Percentiles rank a stretch among this genome's conserved stretches.
Evolutionary conservation across 2,797 vertebrate genomes (phyloP).

Genomic region (Gymnodraco acuticeps): DNA sequence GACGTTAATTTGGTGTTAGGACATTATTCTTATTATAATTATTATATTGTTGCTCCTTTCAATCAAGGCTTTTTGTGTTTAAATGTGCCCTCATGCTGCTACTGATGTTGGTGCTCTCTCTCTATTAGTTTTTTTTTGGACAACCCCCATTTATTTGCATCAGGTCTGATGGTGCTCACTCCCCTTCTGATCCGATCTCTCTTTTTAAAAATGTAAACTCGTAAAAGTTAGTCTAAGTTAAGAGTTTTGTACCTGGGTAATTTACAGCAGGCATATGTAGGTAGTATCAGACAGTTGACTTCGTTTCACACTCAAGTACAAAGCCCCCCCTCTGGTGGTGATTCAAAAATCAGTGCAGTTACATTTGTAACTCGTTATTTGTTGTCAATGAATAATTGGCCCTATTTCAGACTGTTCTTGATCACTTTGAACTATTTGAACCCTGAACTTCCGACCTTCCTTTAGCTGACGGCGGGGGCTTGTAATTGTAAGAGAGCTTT

Average conservation of each 20-base stretch:
- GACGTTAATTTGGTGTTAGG: background rate
- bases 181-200: background rate
- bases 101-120: background rate
- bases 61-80: background rate
- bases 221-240: background rate
- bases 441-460: conserved; percentile 69
- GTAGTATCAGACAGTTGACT: background rate
- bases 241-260: background rate
- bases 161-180: background rate
- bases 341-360: conserved; percentile 18
- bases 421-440: conserved; percentile 69
- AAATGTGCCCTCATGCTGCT: background rate
- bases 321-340: conserved; percentile 33
- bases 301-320: background rate
- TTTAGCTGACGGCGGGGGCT: conserved; percentile 55
- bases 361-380: conserved; percentile 48
- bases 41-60: background rate
- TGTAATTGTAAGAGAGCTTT: conserved; percentile 76
- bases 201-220: background rate
- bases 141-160: background rate
- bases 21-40: background rate
- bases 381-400: conserved; percentile 30
- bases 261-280: background rate
- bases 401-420: conserved; percentile 24
- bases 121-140: background rate